Evolutionary conservation across 2,113 vertebrate genomes (phyloP).

Genomic region (Oryzias melastigma): DNA sequence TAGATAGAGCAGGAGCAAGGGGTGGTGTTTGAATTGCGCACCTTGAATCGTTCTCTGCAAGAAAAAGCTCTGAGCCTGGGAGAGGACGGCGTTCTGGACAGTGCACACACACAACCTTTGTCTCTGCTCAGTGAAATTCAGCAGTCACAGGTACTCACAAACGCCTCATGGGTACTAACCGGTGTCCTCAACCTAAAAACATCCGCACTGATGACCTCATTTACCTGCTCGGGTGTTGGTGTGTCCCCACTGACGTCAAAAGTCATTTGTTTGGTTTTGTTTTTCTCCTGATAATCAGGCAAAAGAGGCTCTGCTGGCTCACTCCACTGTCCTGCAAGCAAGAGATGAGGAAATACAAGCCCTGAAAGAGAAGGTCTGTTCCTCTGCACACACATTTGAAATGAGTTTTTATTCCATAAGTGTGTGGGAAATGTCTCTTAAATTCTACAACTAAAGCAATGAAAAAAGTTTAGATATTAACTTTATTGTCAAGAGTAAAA

Average conservation of each 20-base stretch:
- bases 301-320: conserved; percentile 75
- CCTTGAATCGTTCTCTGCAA: conserved; percentile 73
- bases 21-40: conserved; percentile 77
- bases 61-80: conserved; percentile 69
- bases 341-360: conserved; percentile 70
- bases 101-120: conserved; percentile 63
- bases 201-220: not conserved
- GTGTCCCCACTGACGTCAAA: too few species aligned
- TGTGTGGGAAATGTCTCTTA: too few species aligned
- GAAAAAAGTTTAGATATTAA: too few species aligned
- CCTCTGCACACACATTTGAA: not conserved
- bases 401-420: too few species aligned
- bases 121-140: conserved; percentile 81
- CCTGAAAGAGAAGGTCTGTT: conserved; percentile 72
- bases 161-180: not conserved
- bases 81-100: conserved; percentile 71
- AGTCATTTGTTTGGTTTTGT: not conserved
- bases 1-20: conserved; percentile 81
- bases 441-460: too few species aligned
- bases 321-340: conserved; percentile 69
- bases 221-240: too few species aligned
- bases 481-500: too few species aligned
- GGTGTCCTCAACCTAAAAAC: not conserved
- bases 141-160: conserved; percentile 75
- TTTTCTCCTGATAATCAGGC: conserved; percentile 39